Percentiles rank a stretch among this genome's conserved stretches.
Evolutionary conservation across 2,113 vertebrate species (phyloP).

Genomic region (Amblyornis subalaris): DNA sequence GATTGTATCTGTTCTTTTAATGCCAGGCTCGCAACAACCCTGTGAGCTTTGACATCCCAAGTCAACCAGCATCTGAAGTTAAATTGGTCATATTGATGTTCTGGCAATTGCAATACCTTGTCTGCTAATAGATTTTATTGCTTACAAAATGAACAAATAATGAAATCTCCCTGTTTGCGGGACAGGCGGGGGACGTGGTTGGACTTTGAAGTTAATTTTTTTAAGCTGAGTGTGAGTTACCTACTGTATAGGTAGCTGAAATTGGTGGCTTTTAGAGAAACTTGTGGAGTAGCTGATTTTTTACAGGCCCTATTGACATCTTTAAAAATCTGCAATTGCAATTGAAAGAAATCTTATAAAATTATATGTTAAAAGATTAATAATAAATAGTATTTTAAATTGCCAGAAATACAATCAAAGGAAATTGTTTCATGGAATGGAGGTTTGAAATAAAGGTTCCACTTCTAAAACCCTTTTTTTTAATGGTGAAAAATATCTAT

Average conservation of each 20-base stretch:
- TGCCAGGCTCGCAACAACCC: neutral
- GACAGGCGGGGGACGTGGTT: fast-evolving
- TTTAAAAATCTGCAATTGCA: neutral
- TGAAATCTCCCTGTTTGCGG: neutral
- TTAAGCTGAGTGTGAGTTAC: neutral
- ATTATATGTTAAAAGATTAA: neutral
- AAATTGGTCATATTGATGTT: neutral
- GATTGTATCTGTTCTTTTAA: conserved; percentile 40
- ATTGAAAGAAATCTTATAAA: neutral
- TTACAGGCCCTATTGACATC: neutral
- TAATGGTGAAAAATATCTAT: neutral
- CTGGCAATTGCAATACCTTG: neutral
- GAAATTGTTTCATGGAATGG: neutral
- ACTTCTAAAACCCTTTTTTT: neutral
- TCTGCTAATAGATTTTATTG: neutral
- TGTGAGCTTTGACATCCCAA: neutral
- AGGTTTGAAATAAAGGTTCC: neutral
- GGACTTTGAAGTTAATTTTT: neutral
- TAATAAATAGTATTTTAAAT: neutral
- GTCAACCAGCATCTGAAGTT: neutral
- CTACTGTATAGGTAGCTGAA: neutral
- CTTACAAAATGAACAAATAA: neutral
- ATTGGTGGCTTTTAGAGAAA: neutral
- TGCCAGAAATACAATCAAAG: neutral
- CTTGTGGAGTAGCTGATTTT: neutral